Evolutionary conservation across 2,888 invertebrate genomes (phyloP).

Genomic region (Aethes cnicana): DNA sequence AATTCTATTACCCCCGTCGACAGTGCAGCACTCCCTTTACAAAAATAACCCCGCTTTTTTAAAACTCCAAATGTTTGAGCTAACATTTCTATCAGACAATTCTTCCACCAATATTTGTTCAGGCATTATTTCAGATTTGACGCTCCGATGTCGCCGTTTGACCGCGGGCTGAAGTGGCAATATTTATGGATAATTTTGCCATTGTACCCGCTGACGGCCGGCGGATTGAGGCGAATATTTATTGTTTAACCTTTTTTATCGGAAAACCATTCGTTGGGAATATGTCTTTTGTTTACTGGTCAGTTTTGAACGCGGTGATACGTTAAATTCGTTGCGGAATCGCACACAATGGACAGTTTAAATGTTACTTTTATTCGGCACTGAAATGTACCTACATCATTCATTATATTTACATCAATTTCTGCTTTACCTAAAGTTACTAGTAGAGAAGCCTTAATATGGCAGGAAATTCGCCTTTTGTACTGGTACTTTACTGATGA

Average conservation of each 20-base stretch:
- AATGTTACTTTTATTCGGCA: not conserved
- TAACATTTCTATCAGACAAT: slow-evolving; percentile 43
- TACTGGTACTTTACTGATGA: too few relatives aligned
- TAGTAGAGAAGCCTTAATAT: too few relatives aligned
- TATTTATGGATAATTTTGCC: slow-evolving; percentile 35
- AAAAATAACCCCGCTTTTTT: slow-evolving; percentile 42
- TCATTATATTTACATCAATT: too few relatives aligned
- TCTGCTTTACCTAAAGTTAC: too few relatives aligned
- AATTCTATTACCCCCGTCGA: slow-evolving; percentile 52
- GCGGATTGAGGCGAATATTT: slow-evolving; percentile 30
- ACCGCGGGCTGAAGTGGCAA: slow-evolving; percentile 25
- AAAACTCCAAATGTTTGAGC: slow-evolving; percentile 49
- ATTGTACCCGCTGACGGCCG: slow-evolving; percentile 27
- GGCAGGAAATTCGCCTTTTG: too few relatives aligned
- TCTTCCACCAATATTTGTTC: slow-evolving; percentile 18
- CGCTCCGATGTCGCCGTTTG: slow-evolving; percentile 16
- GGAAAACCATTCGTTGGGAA: slow-evolving; percentile 27
- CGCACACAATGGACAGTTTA: not conserved
- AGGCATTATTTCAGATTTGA: slow-evolving; percentile 25
- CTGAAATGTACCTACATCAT: too few relatives aligned
- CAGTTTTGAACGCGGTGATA: slow-evolving; percentile 12
- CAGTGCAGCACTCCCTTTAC: slow-evolving; percentile 45
- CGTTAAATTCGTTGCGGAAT: not conserved
- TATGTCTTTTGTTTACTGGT: slow-evolving; percentile 21
- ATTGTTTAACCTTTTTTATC: slow-evolving; percentile 29